Conservation (phyloP, 2,113 vertebrate genomes). For the Pristiophorus japonicus region DNA sequence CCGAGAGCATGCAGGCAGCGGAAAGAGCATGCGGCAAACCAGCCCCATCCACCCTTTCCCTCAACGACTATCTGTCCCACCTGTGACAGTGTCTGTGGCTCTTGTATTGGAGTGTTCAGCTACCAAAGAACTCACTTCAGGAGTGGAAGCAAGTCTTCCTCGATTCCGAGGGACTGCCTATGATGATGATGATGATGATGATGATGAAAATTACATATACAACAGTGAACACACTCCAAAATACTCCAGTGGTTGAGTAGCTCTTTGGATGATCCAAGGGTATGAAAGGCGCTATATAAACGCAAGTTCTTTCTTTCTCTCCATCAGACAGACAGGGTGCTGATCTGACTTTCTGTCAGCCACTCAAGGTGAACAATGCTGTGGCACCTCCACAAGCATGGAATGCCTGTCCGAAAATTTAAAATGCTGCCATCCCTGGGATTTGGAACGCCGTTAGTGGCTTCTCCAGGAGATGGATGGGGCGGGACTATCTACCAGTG, state of each 20-base stretch:
- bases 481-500: background rate
- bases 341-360: background rate
- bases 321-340: background rate
- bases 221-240: background rate
- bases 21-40: too few species aligned
- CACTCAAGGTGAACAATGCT: background rate
- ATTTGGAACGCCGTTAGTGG: background rate
- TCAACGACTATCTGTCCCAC: too few species aligned
- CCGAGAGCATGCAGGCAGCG: too few species aligned
- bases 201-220: too few species aligned
- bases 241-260: background rate
- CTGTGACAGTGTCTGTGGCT: too few species aligned
- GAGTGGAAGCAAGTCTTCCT: too few species aligned
- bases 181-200: too few species aligned
- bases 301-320: background rate
- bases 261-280: background rate
- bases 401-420: background rate
- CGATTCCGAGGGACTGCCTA: too few species aligned
- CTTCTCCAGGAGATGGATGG: background rate
- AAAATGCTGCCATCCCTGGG: background rate
- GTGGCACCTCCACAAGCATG: background rate
- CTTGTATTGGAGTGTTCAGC: too few species aligned
- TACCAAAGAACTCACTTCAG: too few species aligned
- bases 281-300: background rate
- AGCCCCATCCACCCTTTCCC: too few species aligned